Conservation (phyloP, 2,888 invertebrate genomes). For the Cylloceria caligata region DNA sequence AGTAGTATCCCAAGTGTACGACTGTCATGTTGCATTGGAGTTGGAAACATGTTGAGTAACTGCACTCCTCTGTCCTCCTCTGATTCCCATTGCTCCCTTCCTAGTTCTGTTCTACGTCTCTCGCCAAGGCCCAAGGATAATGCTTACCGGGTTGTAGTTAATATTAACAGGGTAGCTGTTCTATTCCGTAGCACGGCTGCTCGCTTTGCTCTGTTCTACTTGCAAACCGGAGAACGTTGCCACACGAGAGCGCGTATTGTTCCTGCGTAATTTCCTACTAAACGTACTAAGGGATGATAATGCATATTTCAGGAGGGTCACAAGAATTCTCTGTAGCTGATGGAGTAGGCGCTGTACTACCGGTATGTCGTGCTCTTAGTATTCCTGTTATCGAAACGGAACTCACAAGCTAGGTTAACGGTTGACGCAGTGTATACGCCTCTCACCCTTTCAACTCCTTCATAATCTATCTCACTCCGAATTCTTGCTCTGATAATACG, state of each 20-base stretch:
- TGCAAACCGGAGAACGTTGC: conserved; percentile 16
- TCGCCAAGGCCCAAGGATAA: conserved; percentile 71
- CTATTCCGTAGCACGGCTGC: background rate
- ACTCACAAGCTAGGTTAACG: conserved; percentile 50
- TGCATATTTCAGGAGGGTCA: conserved; percentile 78
- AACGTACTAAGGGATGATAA: conserved; percentile 79
- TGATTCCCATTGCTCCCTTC: conserved; percentile 26
- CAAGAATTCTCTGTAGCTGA: conserved; percentile 51
- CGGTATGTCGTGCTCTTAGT: conserved; percentile 44
- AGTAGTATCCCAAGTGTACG: conserved; percentile 34
- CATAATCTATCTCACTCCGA: conserved; percentile 41
- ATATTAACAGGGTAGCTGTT: conserved; percentile 79
- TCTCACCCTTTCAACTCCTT: conserved; percentile 25
- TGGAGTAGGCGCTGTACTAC: conserved; percentile 4
- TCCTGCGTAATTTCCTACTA: conserved; percentile 81
- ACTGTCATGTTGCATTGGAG: conserved; percentile 44
- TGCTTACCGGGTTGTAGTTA: conserved; percentile 77
- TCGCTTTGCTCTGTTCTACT: conserved; percentile 28
- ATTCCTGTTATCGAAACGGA: conserved; percentile 63
- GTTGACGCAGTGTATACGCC: conserved; percentile 35
- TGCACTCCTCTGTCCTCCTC: conserved; percentile 19
- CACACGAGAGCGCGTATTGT: conserved; percentile 75
- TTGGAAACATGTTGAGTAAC: conserved; percentile 38
- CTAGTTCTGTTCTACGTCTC: conserved; percentile 49
- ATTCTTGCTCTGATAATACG: conserved; percentile 12